These are phyloP conservation scores for Halcyon senegalensis DNA, from an alignment of 2,113 vertebrate species.

Conservation along the genomic window DNA sequence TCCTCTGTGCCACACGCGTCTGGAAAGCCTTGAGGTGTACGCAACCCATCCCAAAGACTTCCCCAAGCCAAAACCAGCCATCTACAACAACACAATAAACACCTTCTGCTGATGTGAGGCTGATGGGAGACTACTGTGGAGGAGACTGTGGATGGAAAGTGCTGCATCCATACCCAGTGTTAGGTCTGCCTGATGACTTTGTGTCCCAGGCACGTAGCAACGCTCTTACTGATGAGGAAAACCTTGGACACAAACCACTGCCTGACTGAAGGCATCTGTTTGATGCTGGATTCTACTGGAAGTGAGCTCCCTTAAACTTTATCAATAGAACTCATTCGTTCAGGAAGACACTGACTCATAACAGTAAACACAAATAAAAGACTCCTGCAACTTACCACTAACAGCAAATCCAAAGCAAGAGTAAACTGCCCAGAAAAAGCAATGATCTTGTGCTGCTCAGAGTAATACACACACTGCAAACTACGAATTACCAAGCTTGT, in stretches of 20 bases:
- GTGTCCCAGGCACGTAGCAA: background rate
- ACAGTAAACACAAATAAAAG: slow-evolving; percentile 15
- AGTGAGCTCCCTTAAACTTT: background rate
- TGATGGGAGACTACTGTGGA: background rate
- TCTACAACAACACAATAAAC: background rate
- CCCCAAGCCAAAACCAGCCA: background rate
- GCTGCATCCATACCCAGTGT: background rate
- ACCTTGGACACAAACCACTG: background rate
- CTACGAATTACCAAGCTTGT: background rate
- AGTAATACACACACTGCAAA: background rate
- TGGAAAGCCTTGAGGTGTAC: background rate
- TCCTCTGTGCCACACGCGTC: background rate
- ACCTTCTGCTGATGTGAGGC: background rate
- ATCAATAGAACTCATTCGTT: slow-evolving; percentile 69
- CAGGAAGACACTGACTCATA: background rate
- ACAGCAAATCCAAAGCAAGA: slow-evolving; percentile 81
- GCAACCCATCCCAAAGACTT: background rate
- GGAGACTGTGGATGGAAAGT: background rate
- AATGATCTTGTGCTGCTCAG: background rate
- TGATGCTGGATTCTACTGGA: background rate
- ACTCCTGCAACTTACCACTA: slow-evolving; percentile 69
- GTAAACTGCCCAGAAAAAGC: slow-evolving; percentile 79
- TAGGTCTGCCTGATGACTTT: background rate
- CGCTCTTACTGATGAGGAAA: background rate
- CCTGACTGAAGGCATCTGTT: background rate